These are phyloP conservation scores for Myripristis jacobus DNA, from an alignment of 2,797 vertebrate genomes.

Conservation along the genomic window DNA sequence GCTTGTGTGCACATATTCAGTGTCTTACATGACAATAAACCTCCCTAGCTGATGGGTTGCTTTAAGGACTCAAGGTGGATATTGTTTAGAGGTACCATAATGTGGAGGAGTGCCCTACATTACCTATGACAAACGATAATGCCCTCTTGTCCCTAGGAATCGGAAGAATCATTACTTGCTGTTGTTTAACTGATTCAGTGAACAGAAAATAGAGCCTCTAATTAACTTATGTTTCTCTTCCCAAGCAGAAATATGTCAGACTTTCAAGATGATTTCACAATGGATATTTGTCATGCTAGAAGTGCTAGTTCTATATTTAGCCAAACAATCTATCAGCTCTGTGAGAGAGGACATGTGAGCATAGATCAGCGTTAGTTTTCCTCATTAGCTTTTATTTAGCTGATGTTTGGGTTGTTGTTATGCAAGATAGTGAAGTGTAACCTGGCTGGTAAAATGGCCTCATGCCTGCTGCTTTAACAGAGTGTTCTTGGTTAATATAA, in stretches of 20 bases:
- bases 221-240: conserved; percentile 26
- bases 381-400: conserved; percentile 28
- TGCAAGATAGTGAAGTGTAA: conserved; percentile 17
- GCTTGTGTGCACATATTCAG: conserved; percentile 74
- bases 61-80: conserved; percentile 52
- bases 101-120: conserved; percentile 25
- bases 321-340: conserved; percentile 33
- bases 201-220: conserved; percentile 15
- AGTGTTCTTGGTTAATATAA: conserved; percentile 49
- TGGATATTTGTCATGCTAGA: conserved; percentile 16
- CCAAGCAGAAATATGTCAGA: conserved; percentile 10
- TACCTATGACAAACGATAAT: conserved; percentile 43
- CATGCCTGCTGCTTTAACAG: conserved; percentile 3
- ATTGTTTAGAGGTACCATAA: conserved; percentile 44
- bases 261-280: conserved; percentile 36
- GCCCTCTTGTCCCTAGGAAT: conserved; percentile 13
- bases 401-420: conserved; percentile 22
- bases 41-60: conserved; percentile 48
- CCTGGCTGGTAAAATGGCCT: conserved; percentile 2
- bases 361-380: conserved; percentile 24
- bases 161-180: conserved; percentile 1
- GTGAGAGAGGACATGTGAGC: conserved; percentile 21
- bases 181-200: conserved; percentile 12
- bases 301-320: conserved; percentile 42
- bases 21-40: conserved; percentile 75